phyloP scores from a whole-genome alignment of 2,888 invertebrate genomes.

The Drosophila mettleri region DNA sequence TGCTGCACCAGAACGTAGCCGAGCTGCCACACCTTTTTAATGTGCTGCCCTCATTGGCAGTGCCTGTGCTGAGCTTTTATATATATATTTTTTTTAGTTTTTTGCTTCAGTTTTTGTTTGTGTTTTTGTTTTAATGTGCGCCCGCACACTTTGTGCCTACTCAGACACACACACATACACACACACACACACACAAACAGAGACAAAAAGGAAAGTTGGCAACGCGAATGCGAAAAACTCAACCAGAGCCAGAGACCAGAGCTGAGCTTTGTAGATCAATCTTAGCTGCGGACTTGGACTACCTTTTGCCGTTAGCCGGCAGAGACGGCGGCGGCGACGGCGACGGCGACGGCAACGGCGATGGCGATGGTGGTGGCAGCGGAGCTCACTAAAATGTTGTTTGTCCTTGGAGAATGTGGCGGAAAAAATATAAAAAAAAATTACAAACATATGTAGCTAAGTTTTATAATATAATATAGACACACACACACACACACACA shows the following conservation, averaged over 20 bases:
- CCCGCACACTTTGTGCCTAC: slow-evolving; percentile 66
- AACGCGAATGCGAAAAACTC: slow-evolving; percentile 65
- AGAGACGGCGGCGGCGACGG: slow-evolving; percentile 16
- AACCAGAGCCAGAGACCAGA: slow-evolving; percentile 34
- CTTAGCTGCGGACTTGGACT: slow-evolving; percentile 61
- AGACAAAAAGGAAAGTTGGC: slow-evolving; percentile 74
- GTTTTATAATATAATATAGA: slow-evolving; percentile 26
- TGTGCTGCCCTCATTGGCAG: slow-evolving; percentile 60
- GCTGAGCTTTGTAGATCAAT: slow-evolving; percentile 70
- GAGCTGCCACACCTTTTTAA: slow-evolving; percentile 66
- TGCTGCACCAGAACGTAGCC: slow-evolving; percentile 55
- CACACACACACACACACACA: slow-evolving; percentile 22
- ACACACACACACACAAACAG: background rate
- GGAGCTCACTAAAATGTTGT: slow-evolving; percentile 80
- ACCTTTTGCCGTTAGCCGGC: slow-evolving; percentile 71
- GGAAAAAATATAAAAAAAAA: slow-evolving; percentile 49
- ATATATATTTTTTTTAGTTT: slow-evolving; percentile 15
- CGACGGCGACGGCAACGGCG: slow-evolving; percentile 21
- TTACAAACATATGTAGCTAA: slow-evolving; percentile 43
- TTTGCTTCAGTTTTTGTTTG: slow-evolving; percentile 25
- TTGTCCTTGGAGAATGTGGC: slow-evolving; percentile 81
- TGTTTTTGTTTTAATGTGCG: slow-evolving; percentile 69
- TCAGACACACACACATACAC: slow-evolving; percentile 34
- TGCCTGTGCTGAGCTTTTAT: slow-evolving; percentile 44
- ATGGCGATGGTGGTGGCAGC: too few species aligned